A percentile compares a stretch with the other conserved stretches of the same genome.
Evolutionary conservation across 2,797 vertebrate genomes (phyloP).

Genomic region (Apodemus agrarius): DNA sequence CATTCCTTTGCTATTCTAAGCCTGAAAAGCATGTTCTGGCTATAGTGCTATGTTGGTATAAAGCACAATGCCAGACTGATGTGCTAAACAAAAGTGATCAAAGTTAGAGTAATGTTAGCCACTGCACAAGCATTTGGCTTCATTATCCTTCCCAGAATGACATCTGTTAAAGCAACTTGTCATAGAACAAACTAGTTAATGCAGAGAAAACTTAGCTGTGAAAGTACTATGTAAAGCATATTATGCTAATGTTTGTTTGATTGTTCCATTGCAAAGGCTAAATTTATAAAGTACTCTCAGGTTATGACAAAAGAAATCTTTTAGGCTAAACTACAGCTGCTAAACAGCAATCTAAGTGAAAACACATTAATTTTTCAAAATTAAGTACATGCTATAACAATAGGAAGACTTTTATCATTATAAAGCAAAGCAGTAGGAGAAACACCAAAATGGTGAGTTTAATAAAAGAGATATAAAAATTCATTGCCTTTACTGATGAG

Average conservation of each 20-base stretch:
- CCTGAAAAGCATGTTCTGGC: conserved; percentile 91
- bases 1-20: conserved; percentile 95
- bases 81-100: conserved; percentile 96
- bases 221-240: conserved; percentile 86
- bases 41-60: conserved; percentile 95
- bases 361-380: conserved; percentile 76
- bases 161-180: conserved; percentile 94
- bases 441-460: conserved; percentile 13
- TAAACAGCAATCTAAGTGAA: conserved; percentile 81
- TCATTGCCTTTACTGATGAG: conserved; percentile 56
- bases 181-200: conserved; percentile 95
- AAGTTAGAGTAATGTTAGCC: conserved; percentile 93
- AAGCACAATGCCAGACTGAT: conserved; percentile 98
- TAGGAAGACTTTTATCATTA: conserved; percentile 51
- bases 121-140: conserved; percentile 91
- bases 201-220: conserved; percentile 84
- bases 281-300: conserved; percentile 84
- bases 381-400: conserved; percentile 29
- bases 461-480: conserved; percentile 17
- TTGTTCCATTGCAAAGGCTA: conserved; percentile 86
- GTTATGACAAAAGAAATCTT: conserved; percentile 79
- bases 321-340: conserved; percentile 77
- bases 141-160: conserved; percentile 93
- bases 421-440: conserved; percentile 58
- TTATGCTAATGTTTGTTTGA: conserved; percentile 87